Evolutionary conservation across 2,113 vertebrate species (phyloP), one percentile per base, ranked within the genome.

Genomic region (Ovibos moschatus): DNA sequence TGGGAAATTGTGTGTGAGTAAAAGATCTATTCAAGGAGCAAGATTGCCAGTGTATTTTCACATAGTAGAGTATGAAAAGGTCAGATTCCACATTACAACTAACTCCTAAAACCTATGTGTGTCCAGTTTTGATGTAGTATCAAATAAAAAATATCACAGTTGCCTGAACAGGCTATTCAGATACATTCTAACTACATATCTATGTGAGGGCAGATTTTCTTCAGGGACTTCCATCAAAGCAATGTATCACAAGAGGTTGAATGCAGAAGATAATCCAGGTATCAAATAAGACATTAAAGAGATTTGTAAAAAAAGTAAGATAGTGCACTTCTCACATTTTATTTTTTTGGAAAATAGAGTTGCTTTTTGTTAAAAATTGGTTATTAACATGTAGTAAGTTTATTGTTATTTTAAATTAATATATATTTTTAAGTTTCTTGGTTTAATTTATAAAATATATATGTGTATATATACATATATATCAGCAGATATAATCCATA

Each of bases 341-440:
- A 28, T 40, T 50, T 88, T 71, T 93, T 88, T 84, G 13, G 45
- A 87, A 89, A n/a, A 19, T 27, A 74, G 36, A 74, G 28, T 60
- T 92, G 50, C 71, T 91, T 93, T 93, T 83, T 30, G 64, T 78
- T 76, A 60, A 76, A 90, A 51, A 40, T 58, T 19, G 79, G 5
- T 76, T 79, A 88, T 81, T 85, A 89, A 11, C 78, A 40, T 91
- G 1, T n/a, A 81, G 5, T 64, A 58, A 9, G 47, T 14, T 87
- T 67, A 82, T 55, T 64, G 15, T 62, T 78, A 51, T 88, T 92
- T 91, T 87, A 89, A 96, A 86, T 94, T 33, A 84, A 78, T 89
- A 71, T 21, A n/a, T 40, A 33, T 53, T 71, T 96, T 16, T 2
- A 50, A 33, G 23, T 74, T 78, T 67, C 9, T 74, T 45, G 36